phyloP scores from a whole-genome alignment of 1,140 invertebrate genomes.

The Sminthurides bifidus region DNA sequence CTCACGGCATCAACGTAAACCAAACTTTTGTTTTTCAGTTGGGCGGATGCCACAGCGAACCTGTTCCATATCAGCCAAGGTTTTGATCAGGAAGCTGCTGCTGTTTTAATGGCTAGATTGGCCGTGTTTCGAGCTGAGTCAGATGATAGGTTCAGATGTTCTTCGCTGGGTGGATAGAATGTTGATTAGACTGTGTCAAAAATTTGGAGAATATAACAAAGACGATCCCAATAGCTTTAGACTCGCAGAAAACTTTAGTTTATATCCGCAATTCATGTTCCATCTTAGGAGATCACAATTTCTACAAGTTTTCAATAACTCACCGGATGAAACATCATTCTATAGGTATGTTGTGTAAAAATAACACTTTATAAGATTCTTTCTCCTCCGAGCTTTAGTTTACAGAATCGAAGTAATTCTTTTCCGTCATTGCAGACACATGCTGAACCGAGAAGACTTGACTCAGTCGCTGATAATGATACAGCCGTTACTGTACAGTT shows the following conservation, averaged over 20 bases:
- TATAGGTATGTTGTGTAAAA: constrained; percentile 57
- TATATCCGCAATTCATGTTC: constrained; percentile 99
- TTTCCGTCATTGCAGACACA: constrained; percentile 62
- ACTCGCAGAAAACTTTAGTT: constrained; percentile 87
- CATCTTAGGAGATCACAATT: constrained; percentile 96
- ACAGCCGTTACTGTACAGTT: constrained; percentile 96
- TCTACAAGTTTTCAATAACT: constrained; percentile 99
- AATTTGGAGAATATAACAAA: constrained; percentile 96
- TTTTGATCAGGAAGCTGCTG: constrained; percentile 95
- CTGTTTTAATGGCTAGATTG: constrained; percentile 91
- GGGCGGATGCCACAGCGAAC: constrained; percentile 69
- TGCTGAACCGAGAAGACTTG: constrained; percentile 92
- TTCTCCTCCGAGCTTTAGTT: no score
- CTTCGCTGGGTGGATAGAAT: constrained; percentile 96
- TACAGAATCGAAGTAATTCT: not conserved
- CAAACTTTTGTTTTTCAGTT: constrained; percentile 41
- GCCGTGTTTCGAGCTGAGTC: constrained; percentile 91
- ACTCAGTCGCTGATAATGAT: constrained; percentile 99
- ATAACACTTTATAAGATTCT: not conserved
- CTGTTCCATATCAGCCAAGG: constrained; percentile 74
- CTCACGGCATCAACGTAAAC: not conserved
- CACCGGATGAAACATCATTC: constrained; percentile 98
- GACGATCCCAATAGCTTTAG: constrained; percentile 95
- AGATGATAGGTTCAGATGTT: constrained; percentile 92
- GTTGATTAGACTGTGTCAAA: constrained; percentile 96